These are phyloP conservation scores for Drosophila prolongata DNA, from an alignment of 2,888 invertebrate genomes.

Conservation along the genomic window DNA sequence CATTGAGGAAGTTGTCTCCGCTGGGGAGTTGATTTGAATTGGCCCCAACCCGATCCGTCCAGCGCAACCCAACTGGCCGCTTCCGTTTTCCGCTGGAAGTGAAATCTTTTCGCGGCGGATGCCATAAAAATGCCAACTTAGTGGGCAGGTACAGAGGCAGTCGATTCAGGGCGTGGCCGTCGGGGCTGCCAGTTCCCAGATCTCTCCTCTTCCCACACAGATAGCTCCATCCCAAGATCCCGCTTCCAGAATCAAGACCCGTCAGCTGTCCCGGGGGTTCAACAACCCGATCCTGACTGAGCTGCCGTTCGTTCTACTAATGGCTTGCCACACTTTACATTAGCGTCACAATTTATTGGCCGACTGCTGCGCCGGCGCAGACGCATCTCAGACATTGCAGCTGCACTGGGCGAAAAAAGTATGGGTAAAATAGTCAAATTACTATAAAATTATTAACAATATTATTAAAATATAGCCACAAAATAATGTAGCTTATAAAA, in stretches of 20 bases:
- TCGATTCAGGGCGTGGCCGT: slow-evolving; percentile 30
- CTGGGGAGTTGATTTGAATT: slow-evolving; percentile 42
- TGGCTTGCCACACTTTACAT: slow-evolving; percentile 81
- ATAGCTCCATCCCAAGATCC: neutral
- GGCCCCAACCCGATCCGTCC: slow-evolving; percentile 15
- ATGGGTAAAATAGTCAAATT: no score
- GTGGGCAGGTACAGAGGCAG: slow-evolving; percentile 25
- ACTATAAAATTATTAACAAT: no score
- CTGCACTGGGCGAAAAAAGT: neutral
- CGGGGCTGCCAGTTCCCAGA: slow-evolving; percentile 26
- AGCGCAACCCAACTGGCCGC: slow-evolving; percentile 63
- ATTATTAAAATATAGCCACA: no score
- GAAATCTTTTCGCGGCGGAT: slow-evolving; percentile 73
- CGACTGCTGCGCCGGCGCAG: slow-evolving; percentile 55
- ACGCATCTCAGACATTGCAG: slow-evolving; percentile 56
- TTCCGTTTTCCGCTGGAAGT: slow-evolving; percentile 81
- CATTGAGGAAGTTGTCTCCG: slow-evolving; percentile 70
- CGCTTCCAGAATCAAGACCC: slow-evolving; percentile 1
- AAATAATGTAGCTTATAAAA: no score
- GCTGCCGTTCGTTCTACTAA: slow-evolving; percentile 56
- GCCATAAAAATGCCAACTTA: slow-evolving; percentile 74
- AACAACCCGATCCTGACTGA: slow-evolving; percentile 65
- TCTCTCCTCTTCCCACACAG: slow-evolving; percentile 45
- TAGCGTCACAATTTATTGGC: slow-evolving; percentile 79
- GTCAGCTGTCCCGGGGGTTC: slow-evolving; percentile 58